A percentile compares a stretch with the other conserved stretches of the same genome.
Evolutionary conservation across 2,888 invertebrate species (phyloP).

Genomic region (Stenotaenia linearis): DNA sequence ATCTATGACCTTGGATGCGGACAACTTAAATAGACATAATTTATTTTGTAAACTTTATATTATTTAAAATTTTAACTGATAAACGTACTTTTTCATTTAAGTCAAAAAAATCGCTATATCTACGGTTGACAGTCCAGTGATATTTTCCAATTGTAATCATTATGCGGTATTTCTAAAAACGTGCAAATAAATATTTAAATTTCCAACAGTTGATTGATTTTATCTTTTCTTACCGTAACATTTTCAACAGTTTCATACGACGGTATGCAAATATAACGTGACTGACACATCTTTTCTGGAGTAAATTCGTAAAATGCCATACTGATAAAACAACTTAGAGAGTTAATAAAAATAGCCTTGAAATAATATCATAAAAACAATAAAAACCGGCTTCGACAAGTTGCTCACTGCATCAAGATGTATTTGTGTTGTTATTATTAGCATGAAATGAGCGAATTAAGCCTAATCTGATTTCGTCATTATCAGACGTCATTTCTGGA

Average conservation of each 20-base stretch:
- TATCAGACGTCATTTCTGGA: too few species aligned
- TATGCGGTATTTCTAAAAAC: not conserved
- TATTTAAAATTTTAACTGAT: too few species aligned
- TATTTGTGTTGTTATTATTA: too few species aligned
- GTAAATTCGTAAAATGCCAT: not conserved
- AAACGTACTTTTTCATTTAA: not conserved
- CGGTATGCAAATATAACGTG: not conserved
- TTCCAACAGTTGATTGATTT: not conserved
- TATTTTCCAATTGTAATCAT: not conserved
- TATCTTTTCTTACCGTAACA: not conserved
- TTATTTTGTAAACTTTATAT: too few species aligned
- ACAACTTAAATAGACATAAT: conserved; percentile 26
- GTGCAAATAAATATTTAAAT: not conserved
- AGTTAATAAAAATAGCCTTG: not conserved
- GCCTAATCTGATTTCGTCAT: too few species aligned
- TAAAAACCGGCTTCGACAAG: not conserved
- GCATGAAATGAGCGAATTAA: too few species aligned
- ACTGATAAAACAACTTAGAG: too few species aligned
- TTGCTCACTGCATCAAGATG: too few species aligned
- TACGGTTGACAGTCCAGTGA: not conserved
- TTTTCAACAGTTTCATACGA: not conserved
- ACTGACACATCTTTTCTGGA: not conserved
- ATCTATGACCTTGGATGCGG: conserved; percentile 29
- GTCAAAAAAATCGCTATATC: not conserved
- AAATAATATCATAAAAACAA: not conserved